Evolutionary conservation across 2,113 vertebrate genomes (phyloP).

Genomic region (Opisthocomus hoazin): DNA sequence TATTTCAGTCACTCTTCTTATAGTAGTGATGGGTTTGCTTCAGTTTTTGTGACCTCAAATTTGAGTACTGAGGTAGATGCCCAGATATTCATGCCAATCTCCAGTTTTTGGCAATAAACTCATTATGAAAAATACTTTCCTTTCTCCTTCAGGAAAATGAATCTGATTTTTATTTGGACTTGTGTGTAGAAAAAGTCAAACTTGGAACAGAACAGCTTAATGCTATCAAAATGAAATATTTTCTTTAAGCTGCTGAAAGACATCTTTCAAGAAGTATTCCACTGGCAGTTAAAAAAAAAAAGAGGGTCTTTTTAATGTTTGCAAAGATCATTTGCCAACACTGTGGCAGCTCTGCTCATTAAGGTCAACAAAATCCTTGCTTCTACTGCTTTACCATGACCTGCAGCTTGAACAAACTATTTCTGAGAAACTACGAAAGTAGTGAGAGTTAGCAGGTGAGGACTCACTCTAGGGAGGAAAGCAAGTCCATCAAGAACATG

Average conservation of each 20-base stretch:
- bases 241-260: neutral
- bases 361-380: neutral
- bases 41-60: neutral
- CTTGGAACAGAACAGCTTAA: neutral
- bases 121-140: neutral
- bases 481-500: neutral
- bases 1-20: neutral
- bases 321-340: neutral
- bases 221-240: neutral
- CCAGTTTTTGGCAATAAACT: neutral
- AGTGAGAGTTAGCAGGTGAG: neutral
- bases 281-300: neutral
- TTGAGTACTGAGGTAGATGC: neutral
- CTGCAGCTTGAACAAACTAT: neutral
- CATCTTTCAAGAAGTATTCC: neutral
- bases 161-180: neutral
- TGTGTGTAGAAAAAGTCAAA: neutral
- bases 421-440: neutral
- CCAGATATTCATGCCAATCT: neutral
- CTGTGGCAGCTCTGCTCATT: neutral
- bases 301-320: neutral
- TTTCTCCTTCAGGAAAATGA: neutral
- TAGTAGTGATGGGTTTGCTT: neutral
- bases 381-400: neutral
- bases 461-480: neutral